phyloP scores from a whole-genome alignment of 2,797 vertebrate genomes.

The Syngnathus rostellatus region DNA sequence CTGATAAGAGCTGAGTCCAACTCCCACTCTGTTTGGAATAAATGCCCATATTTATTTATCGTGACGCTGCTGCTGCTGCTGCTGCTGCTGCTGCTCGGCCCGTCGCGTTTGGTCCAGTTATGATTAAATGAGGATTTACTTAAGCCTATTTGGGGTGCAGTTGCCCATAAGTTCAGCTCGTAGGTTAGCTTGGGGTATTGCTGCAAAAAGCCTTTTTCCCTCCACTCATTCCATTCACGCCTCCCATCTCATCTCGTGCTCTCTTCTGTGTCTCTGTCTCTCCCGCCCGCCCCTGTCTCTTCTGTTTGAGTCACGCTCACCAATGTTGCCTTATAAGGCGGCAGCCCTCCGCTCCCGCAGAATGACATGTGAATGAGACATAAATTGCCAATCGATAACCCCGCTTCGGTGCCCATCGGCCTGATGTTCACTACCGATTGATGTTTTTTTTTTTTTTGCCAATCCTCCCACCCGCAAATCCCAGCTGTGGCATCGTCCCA shows the following conservation, averaged over 20 bases:
- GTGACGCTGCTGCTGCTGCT: constrained; percentile 5
- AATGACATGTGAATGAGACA: constrained; percentile 37
- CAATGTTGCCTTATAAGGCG: constrained; percentile 66
- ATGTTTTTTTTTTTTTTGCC: constrained; percentile 30
- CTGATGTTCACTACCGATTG: constrained; percentile 2
- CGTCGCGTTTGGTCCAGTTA: constrained; percentile 19
- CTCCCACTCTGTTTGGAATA: constrained; percentile 12
- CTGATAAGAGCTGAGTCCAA: constrained; percentile 27
- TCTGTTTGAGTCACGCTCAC: constrained; percentile 28
- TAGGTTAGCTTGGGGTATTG: constrained; percentile 26
- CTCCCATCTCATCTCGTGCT: constrained; percentile 26
- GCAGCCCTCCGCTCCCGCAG: constrained; percentile 43
- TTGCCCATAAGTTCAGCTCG: constrained; percentile 9
- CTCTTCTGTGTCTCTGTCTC: constrained; percentile 23
- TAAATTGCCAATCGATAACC: constrained; percentile 24
- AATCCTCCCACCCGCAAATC: constrained; percentile 1
- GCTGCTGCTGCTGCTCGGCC: background rate
- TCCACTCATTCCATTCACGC: constrained; percentile 39
- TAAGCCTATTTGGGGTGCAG: constrained; percentile 28
- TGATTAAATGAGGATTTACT: constrained; percentile 37
- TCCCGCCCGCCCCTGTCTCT: constrained; percentile 35
- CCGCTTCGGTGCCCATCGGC: constrained; percentile 13
- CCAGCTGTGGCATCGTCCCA: constrained; percentile 25
- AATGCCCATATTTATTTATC: constrained; percentile 24
- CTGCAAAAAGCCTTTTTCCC: constrained; percentile 21